Base-by-base conservation (phyloP, 2,797 vertebrate genomes). In the Microchirus variegatus region DNA sequence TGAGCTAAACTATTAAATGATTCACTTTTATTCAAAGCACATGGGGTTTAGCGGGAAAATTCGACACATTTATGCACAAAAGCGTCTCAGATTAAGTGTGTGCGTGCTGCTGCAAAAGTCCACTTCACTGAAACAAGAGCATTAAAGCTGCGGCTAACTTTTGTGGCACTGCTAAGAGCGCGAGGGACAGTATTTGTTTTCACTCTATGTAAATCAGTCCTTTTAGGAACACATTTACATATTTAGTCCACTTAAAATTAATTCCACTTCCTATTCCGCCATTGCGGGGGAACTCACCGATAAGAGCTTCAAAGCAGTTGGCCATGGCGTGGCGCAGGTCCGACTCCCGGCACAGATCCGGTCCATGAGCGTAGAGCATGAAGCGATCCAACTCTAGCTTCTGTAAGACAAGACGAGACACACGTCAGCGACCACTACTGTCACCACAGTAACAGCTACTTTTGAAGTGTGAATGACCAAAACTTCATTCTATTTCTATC, bases 301-400 rank as follows among this genome's bases (percentile, higher is more conserved):
- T 99, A 3, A 99, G 91, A 15, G 97, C 97, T 88, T 99, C 97
- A 60, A 99, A 99, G 92, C 97, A 99, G 92, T 99, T 99, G 82
- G 97, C 97, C 97, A 99, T 99, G 57, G 97, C 97, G 68, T 99
- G 97, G 14, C 97, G 93, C 78, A 99, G 94, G 87, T 99, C 97
- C 0, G 97, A 99, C 82, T 99, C 97, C 73, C 97, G 92, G 84
- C 97, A 99, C 80, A 99, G 94, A 84, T 99, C 97, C 0, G 97
- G 97, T 13, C 97, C 97, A 5, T 99, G 97, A 75, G 97, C 97
- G 55, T 99, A 99, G 38, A 99, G 94, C 97, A 99, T 99, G 84
- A 98, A 99, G 45, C 97, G 95, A 80, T 99, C 97, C 63, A 99
- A 83, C 82, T 99, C 96, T 92, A 99, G 90, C 73, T 99, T 99